Evolutionary conservation across 2,113 vertebrate species (phyloP), one percentile per base, ranked within the genome.

Genomic region (Aptenodytes forsteri): DNA sequence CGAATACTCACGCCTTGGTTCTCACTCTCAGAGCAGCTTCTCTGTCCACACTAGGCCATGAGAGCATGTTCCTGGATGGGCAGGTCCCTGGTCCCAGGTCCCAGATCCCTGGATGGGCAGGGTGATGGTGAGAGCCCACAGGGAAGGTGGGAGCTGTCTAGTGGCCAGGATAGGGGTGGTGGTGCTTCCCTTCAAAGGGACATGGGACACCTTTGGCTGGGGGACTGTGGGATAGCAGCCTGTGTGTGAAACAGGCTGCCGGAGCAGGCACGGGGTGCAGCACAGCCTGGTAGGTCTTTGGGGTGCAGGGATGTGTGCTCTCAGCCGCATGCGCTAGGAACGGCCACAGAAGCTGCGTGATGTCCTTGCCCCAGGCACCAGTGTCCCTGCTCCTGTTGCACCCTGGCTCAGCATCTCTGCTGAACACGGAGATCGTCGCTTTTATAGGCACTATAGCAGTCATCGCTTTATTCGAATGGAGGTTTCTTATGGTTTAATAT

Each of bases 401-500:
- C 44, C 59, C 58, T 27, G 65, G 49, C 62, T 88, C 75, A 27
- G 18, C 17, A 3, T 62, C 64, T 66, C 73, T 88, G 50, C 80
- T 73, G 92, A 85, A 14, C 67, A 55, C 0, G 0, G 54, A 38
- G 12, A 75, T 66, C 8, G 1, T 70, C 0, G 2, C 66, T 89
- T 94, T 95, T 94, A 95, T 72, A 34, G 86, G 77, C 55, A 79
- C 65, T 75, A 78, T 42, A 76, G 59, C 83, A 96, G 71, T 26
- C 90, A n/a, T 42, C 1, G 11, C 67, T 96, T 78, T 79, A 52
- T 95, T 79, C 0, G 4, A 89, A 89, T 30, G 17, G 80, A 89
- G 80, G 52, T 40, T 95, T 95, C 92, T 95, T 89, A 95, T 2
- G 29, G 86, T 89, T 96, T 93, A 89, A 85, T 92, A 92, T 84